A percentile compares a stretch with the other conserved stretches of the same genome.
Evolutionary conservation across 1,140 invertebrate genomes (phyloP).

Genomic region (Drosophila ohnishii): DNA sequence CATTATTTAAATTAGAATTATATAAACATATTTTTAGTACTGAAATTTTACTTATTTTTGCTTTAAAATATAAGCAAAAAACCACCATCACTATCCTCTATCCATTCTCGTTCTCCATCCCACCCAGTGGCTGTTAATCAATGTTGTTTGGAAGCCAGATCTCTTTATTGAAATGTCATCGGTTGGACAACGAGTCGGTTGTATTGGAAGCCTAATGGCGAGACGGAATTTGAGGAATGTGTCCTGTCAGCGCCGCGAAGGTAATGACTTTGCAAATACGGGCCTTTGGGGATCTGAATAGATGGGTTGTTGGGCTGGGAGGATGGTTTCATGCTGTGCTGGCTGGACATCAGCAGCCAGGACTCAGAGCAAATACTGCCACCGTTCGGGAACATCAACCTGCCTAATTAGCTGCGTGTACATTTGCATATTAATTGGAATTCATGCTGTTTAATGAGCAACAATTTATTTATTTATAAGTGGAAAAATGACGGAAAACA

Average conservation of each 20-base stretch:
- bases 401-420: constrained; percentile 40
- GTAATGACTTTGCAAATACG: constrained; percentile 41
- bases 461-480: constrained; percentile 56
- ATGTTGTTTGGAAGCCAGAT: constrained; percentile 32
- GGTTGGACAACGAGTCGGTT: constrained; percentile 19
- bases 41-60: neutral
- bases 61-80: neutral
- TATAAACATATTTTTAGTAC: too few relatives aligned
- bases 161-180: constrained; percentile 46
- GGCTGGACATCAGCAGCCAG: constrained; percentile 5
- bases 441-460: constrained; percentile 50
- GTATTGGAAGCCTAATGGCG: constrained; percentile 20
- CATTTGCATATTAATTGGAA: constrained; percentile 73
- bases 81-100: neutral
- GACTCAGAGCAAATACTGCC: neutral
- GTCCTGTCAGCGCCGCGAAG: constrained; percentile 37
- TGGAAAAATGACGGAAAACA: constrained; percentile 12
- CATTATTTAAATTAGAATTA: too few relatives aligned
- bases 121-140: constrained; percentile 34
- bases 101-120: neutral
- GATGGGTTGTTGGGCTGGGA: neutral
- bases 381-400: constrained; percentile 15
- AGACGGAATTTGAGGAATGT: constrained; percentile 16
- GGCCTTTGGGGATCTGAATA: constrained; percentile 24
- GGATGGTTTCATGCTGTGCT: constrained; percentile 2